Conservation (phyloP, 2,888 invertebrate genomes). For the Salpingus planirostris region DNA sequence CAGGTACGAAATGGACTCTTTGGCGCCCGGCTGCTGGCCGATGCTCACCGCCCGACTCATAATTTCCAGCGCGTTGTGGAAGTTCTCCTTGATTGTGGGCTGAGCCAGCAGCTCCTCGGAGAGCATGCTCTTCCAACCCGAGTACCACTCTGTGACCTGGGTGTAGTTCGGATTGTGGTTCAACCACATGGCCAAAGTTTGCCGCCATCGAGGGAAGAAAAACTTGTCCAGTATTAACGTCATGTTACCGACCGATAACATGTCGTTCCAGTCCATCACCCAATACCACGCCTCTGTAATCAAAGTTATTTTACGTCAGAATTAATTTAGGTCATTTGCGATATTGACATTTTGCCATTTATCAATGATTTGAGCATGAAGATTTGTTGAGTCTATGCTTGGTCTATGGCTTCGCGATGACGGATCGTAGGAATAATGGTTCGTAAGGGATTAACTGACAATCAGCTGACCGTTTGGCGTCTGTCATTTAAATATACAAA, state of each 20-base stretch:
- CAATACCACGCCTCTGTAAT: slow-evolving; percentile 92
- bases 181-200: slow-evolving; percentile 80
- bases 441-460: no score
- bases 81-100: slow-evolving; percentile 54
- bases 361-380: no score
- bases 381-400: no score
- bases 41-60: slow-evolving; percentile 74
- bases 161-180: slow-evolving; percentile 83
- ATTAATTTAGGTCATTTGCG: no score
- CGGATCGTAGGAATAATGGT: no score
- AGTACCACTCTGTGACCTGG: slow-evolving; percentile 84
- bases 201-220: slow-evolving; percentile 91
- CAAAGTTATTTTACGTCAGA: no score
- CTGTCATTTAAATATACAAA: no score
- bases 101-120: slow-evolving; percentile 47
- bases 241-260: slow-evolving; percentile 70
- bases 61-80: slow-evolving; percentile 85
- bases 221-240: slow-evolving; percentile 74
- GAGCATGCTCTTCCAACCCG: slow-evolving; percentile 53
- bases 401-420: no score
- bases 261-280: slow-evolving; percentile 89
- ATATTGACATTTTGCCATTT: no score
- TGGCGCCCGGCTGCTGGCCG: slow-evolving; percentile 52
- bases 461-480: no score
- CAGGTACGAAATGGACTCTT: slow-evolving; percentile 56